These are phyloP conservation scores for Okapia johnstoni DNA, from an alignment of 2,113 vertebrate genomes.

Conservation along the genomic window DNA sequence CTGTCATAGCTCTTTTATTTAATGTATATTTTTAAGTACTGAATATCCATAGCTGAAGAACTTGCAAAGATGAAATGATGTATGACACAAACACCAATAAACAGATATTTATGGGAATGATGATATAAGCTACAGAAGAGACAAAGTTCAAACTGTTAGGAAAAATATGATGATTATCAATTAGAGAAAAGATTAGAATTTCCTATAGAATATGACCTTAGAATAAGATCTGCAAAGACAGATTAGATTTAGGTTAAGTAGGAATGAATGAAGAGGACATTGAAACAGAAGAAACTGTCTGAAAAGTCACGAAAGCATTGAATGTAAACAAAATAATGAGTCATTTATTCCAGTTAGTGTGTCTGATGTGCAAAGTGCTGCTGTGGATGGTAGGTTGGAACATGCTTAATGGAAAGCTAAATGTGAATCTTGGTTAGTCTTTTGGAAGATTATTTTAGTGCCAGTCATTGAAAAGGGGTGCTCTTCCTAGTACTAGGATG, in stretches of 20 bases:
- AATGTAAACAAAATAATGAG: not conserved
- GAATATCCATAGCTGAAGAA: not conserved
- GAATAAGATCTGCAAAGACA: not conserved
- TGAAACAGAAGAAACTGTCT: not conserved
- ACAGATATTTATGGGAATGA: not conserved
- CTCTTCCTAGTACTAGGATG: not conserved
- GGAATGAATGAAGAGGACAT: not conserved
- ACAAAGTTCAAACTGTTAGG: not conserved
- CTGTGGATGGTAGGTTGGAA: not conserved
- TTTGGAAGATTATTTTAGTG: not conserved
- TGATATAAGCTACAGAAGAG: not conserved
- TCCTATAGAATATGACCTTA: not conserved
- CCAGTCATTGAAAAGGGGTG: not conserved
- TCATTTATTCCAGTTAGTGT: not conserved
- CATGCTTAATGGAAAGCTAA: not conserved
- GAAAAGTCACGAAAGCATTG: not conserved
- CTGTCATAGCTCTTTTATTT: not conserved
- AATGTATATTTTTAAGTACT: not conserved
- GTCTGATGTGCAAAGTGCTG: not conserved
- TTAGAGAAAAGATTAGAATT: not conserved
- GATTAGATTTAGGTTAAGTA: not conserved
- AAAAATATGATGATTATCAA: not conserved
- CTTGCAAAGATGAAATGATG: not conserved
- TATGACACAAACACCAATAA: not conserved
- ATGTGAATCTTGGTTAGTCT: not conserved